Percentiles rank a stretch among this genome's conserved stretches.
Evolutionary conservation across 2,797 vertebrate genomes (phyloP).

Genomic region (Steatocranus sp.): DNA sequence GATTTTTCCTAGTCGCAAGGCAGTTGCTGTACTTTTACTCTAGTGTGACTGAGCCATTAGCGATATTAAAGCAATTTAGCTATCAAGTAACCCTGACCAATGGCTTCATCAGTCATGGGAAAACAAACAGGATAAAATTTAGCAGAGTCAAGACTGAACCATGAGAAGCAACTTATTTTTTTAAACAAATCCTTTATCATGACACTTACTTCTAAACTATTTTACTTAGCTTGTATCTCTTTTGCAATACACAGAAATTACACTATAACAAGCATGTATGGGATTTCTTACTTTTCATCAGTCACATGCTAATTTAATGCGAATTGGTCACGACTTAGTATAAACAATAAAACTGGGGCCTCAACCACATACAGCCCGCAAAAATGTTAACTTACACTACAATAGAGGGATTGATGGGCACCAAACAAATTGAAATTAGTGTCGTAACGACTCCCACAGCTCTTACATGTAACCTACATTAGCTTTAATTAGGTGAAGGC

Average conservation of each 20-base stretch:
- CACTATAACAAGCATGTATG: not conserved
- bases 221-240: not conserved
- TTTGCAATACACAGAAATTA: not conserved
- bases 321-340: constrained; percentile 18
- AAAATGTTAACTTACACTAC: constrained; percentile 43
- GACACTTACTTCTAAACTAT: not conserved
- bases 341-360: constrained; percentile 32
- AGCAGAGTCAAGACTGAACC: not conserved
- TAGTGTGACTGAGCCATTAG: not conserved
- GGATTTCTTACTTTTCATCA: constrained; percentile 5
- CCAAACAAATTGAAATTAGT: constrained; percentile 56
- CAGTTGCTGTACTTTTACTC: not conserved
- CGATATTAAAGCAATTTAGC: not conserved
- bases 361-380: constrained; percentile 17
- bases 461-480: constrained; percentile 16
- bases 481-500: constrained; percentile 22
- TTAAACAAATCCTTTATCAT: not conserved
- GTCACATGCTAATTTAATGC: constrained; percentile 49
- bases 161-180: not conserved
- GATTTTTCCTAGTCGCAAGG: not conserved
- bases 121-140: not conserved
- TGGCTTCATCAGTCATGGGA: not conserved
- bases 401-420: constrained; percentile 40
- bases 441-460: constrained; percentile 25
- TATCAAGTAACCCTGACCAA: not conserved